Evolutionary conservation across 2,888 invertebrate genomes (phyloP).

Genomic region (Plagodis dolabraria): DNA sequence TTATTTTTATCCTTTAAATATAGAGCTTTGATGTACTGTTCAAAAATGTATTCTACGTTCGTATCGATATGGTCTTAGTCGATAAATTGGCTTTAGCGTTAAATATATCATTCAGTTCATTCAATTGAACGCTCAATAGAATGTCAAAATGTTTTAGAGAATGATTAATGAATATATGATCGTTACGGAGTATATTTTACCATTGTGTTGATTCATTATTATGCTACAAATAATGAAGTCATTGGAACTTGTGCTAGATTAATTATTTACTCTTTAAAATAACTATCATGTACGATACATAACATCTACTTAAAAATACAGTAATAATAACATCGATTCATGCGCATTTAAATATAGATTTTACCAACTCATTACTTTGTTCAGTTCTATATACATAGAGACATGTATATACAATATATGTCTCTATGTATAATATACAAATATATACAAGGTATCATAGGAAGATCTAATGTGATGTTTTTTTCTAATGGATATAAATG

Average conservation of each 20-base stretch:
- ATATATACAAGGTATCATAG: no score
- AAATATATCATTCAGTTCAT: constrained; percentile 34
- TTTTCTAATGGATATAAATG: no score
- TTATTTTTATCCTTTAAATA: constrained; percentile 64
- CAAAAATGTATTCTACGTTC: neutral
- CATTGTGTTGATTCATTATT: constrained; percentile 32
- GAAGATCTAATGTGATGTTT: no score
- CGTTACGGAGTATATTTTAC: constrained; percentile 21
- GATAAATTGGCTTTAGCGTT: neutral
- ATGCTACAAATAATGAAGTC: constrained; percentile 24
- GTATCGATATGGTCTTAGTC: constrained; percentile 13
- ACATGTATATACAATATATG: no score
- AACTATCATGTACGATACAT: neutral
- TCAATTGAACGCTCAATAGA: constrained; percentile 37
- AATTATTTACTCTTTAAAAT: constrained; percentile 28
- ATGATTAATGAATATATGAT: constrained; percentile 54
- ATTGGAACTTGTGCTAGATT: constrained; percentile 28
- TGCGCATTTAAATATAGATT: no score
- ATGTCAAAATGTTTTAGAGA: constrained; percentile 63
- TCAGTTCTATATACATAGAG: no score
- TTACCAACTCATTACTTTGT: no score
- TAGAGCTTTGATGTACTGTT: constrained; percentile 13
- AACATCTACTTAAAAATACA: no score
- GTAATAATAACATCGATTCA: no score
- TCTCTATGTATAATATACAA: no score